Percentiles rank a stretch among this genome's conserved stretches.
These are phyloP conservation scores for Percopsis omiscomaycus DNA, from an alignment of 2,797 vertebrate genomes.

Conservation along the genomic window DNA sequence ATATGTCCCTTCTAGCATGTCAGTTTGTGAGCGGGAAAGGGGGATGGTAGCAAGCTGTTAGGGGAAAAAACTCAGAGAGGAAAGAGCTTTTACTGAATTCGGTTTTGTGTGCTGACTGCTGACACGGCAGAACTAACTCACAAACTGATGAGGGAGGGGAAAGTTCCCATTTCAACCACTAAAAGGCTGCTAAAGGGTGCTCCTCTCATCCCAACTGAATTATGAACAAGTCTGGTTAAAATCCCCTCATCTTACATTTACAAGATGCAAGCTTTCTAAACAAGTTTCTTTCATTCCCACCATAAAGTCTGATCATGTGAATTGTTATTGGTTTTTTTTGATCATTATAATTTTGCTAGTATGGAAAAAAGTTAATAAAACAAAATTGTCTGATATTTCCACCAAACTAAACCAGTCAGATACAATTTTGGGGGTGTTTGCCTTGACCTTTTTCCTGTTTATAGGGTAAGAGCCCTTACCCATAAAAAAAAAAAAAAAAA, in stretches of 20 bases:
- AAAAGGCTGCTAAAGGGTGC: constrained; percentile 69
- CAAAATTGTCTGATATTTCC: too few relatives aligned
- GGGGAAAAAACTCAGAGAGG: constrained; percentile 44
- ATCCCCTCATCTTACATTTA: constrained; percentile 59
- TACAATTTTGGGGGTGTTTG: too few relatives aligned
- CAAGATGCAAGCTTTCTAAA: constrained; percentile 36
- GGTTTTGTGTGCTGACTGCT: constrained; percentile 81
- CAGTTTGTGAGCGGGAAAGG: constrained; percentile 70
- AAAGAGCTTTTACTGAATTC: constrained; percentile 79
- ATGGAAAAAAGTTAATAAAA: too few relatives aligned
- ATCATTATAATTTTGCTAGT: too few relatives aligned
- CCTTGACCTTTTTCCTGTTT: too few relatives aligned
- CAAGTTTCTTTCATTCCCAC: too few relatives aligned
- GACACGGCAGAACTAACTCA: constrained; percentile 79
- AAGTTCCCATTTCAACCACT: constrained; percentile 71
- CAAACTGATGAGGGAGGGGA: constrained; percentile 71
- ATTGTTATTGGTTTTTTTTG: not conserved
- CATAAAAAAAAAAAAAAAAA: too few relatives aligned
- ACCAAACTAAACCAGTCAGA: too few relatives aligned
- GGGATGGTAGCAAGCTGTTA: constrained; percentile 77
- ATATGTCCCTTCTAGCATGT: constrained; percentile 83
- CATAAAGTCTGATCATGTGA: not conserved
- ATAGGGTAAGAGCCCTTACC: too few relatives aligned
- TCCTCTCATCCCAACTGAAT: constrained; percentile 66
- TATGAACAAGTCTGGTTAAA: constrained; percentile 76